phyloP scores from a whole-genome alignment of 2,888 invertebrate genomes.

The Tinea pellionella region DNA sequence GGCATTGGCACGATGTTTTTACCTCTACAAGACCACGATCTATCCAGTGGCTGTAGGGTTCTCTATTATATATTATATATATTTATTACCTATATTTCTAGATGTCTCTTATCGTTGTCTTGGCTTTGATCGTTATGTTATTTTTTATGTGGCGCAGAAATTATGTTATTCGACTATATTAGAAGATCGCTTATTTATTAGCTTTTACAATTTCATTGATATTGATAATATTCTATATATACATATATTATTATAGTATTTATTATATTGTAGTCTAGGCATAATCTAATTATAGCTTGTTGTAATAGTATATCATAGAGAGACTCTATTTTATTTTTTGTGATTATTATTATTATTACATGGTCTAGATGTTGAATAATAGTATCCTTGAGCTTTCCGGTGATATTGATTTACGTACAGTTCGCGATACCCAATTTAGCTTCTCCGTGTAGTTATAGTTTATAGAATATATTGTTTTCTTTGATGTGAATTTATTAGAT shows the following conservation, averaged over 20 bases:
- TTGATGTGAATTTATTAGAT: no score
- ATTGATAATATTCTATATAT: background rate
- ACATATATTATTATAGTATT: background rate
- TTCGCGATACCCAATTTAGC: no score
- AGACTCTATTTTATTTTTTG: no score
- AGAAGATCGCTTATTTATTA: background rate
- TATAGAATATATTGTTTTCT: no score
- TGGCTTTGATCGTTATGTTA: background rate
- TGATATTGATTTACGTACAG: no score
- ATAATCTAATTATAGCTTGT: background rate
- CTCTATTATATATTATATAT: background rate
- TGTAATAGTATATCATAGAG: conserved; percentile 14
- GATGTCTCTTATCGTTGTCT: background rate
- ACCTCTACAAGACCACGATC: background rate
- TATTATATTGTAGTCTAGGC: background rate
- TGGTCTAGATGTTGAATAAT: no score
- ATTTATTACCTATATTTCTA: background rate
- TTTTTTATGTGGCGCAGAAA: background rate
- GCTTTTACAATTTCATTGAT: background rate
- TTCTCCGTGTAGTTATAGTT: no score
- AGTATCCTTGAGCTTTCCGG: no score
- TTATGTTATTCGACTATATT: background rate
- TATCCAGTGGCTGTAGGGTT: background rate
- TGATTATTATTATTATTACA: no score
- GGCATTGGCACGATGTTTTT: background rate